Evolutionary conservation across 2,113 vertebrate genomes (phyloP).

Genomic region (Dromas ardeola): DNA sequence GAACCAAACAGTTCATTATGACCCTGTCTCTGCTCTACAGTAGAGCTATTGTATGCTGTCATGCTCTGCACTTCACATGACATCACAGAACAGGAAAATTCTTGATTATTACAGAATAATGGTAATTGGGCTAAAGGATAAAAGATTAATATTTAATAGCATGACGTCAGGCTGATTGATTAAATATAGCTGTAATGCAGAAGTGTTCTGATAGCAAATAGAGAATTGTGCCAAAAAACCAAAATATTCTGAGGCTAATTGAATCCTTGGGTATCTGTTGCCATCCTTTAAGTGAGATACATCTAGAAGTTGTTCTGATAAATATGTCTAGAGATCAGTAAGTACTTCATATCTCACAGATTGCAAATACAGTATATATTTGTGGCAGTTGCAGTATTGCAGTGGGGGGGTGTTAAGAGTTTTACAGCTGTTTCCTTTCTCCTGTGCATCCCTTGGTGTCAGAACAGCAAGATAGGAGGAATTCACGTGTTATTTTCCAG

Average conservation of each 20-base stretch:
- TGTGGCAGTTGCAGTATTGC: not conserved
- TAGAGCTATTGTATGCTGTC: not conserved
- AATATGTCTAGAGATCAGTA: not conserved
- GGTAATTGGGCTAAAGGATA: not conserved
- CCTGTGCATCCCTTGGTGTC: not conserved
- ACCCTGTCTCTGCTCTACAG: not conserved
- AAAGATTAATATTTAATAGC: not conserved
- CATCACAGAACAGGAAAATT: not conserved
- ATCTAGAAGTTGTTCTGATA: not conserved
- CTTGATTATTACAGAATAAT: not conserved
- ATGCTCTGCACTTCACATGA: not conserved
- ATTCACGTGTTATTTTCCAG: not conserved
- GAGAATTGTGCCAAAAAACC: not conserved
- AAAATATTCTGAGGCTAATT: not conserved
- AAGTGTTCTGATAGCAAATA: not conserved
- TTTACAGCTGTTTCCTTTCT: not conserved
- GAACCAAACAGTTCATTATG: not conserved
- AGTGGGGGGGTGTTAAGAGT: not conserved
- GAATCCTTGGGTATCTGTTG: not conserved
- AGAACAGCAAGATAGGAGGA: not conserved
- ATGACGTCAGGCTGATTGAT: not conserved
- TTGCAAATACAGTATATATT: not conserved
- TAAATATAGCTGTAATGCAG: not conserved
- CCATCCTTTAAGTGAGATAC: not conserved
- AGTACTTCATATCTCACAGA: not conserved